Evolutionary conservation across 2,113 vertebrate species (phyloP).

Genomic region (Sterna hirundo): DNA sequence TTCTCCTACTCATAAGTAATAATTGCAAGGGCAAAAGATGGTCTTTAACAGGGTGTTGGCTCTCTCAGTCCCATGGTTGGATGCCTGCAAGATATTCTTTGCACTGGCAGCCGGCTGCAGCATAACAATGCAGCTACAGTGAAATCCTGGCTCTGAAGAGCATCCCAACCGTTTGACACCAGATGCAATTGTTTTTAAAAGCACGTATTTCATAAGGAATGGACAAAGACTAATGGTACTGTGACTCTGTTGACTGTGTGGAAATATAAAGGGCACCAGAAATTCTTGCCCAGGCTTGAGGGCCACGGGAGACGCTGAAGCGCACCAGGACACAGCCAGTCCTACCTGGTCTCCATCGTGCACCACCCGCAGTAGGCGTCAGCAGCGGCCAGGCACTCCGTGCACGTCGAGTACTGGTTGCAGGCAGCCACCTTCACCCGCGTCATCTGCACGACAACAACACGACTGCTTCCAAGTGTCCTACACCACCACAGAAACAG

Average conservation of each 20-base stretch:
- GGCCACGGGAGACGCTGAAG: neutral
- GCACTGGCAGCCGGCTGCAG: neutral
- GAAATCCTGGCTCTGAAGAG: neutral
- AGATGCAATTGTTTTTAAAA: neutral
- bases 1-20: neutral
- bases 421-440: slow-evolving; percentile 89
- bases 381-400: slow-evolving; percentile 82
- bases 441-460: slow-evolving; percentile 78
- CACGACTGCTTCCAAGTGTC: neutral
- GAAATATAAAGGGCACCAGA: neutral
- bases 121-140: neutral
- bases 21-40: neutral
- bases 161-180: neutral
- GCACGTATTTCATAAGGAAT: neutral
- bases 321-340: fast-evolving
- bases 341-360: slow-evolving; percentile 90
- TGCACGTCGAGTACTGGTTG: slow-evolving; percentile 80
- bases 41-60: neutral
- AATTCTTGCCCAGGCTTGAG: neutral
- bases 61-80: neutral
- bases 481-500: neutral
- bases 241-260: neutral
- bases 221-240: neutral
- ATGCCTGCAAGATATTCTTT: neutral
- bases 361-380: slow-evolving; percentile 98